These are phyloP conservation scores for Tetramorium simillimum DNA, from an alignment of 1,140 invertebrate species.

Conservation along the genomic window DNA sequence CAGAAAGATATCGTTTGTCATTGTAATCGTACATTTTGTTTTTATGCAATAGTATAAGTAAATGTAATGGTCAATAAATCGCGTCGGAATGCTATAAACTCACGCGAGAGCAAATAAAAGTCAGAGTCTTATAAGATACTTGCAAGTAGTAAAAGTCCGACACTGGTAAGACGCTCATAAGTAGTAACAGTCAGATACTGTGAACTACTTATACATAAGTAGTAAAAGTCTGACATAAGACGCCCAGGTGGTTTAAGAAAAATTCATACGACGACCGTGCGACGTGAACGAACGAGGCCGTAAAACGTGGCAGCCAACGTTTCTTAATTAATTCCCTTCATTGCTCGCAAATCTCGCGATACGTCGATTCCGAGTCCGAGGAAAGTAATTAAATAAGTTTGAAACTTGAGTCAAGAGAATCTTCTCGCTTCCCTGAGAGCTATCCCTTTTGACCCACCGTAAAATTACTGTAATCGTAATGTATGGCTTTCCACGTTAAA, in stretches of 20 bases:
- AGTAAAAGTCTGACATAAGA: neutral
- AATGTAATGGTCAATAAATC: neutral
- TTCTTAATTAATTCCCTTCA: constrained; percentile 11
- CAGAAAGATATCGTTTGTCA: neutral
- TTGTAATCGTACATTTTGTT: neutral
- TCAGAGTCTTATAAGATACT: neutral
- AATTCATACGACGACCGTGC: neutral
- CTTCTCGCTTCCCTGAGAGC: neutral
- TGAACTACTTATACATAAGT: constrained; percentile 1
- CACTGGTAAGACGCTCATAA: neutral
- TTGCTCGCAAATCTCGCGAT: constrained; percentile 17
- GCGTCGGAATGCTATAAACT: neutral
- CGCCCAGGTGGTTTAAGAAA: neutral
- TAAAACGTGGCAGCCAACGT: neutral
- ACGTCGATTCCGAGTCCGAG: neutral
- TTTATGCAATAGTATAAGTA: neutral
- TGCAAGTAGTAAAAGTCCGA: constrained; percentile 29
- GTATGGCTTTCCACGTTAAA: neutral
- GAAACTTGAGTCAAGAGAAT: constrained; percentile 8
- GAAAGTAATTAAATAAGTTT: constrained; percentile 24
- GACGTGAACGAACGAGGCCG: neutral
- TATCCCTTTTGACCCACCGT: neutral
- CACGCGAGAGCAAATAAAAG: constrained; percentile 20
- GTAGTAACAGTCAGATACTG: constrained; percentile 24
- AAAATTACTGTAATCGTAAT: neutral